Evolutionary conservation across 2,113 vertebrate genomes (phyloP), one percentile per base, ranked within the genome.

Genomic region (Grus americana): DNA sequence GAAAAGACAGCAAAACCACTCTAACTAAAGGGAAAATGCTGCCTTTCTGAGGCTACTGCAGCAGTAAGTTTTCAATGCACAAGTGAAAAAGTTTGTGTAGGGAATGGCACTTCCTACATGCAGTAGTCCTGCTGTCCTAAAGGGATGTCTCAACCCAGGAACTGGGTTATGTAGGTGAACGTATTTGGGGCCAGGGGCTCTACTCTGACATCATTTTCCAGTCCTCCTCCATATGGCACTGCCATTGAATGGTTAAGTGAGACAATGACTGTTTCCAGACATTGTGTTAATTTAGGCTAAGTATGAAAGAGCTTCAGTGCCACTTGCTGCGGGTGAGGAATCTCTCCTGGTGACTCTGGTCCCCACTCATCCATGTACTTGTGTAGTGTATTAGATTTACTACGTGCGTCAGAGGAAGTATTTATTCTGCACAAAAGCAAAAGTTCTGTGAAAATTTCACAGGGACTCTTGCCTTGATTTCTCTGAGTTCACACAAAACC

Each of bases 131-230:
- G 16, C 15, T 93, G 11, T 58, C 47, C 34, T 62, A 47, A 73
- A 58, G 9, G 15, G 9, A 16, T 79, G 4, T 61, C 34, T 92
- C 26, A 82, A 22, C 6, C 7, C 30, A 44, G 23, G 10, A 80
- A 38, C 10, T 46, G 10, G 4, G 1, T 36, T 75, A 46, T 0
- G 0, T 9, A 61, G 11, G 19, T 59, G 1, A 89, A 71, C 3
- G 1, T 86, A 5, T 4, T 50, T 89, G 9, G 6, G 30, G 19
- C 12, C 52, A 67, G 4, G 1, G 7, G 5, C 76, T 80, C 26
- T 83, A 6, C 15, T 86, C 23, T 11, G 19, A 54, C 8, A 22
- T 74, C 15, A 10, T 63, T 86, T 90, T 67, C 50, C n/a, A 40
- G 27, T 68, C 30, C 5, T 88, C 14, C 7, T n/a, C 15, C 52